These are phyloP conservation scores for Ennomos fuscantarius DNA, from an alignment of 2,888 invertebrate species.

Conservation along the genomic window DNA sequence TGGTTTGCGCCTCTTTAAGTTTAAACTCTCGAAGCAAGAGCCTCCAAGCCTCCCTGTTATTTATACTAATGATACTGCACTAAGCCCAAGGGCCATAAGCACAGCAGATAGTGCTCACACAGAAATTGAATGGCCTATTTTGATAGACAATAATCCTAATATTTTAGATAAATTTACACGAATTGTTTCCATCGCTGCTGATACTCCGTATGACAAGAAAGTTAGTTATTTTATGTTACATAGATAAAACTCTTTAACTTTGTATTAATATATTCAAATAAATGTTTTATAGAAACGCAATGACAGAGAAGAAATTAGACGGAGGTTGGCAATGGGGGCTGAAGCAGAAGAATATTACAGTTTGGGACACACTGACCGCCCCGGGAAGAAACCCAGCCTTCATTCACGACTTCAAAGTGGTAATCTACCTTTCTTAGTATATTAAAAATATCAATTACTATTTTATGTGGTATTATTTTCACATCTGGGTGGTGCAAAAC, in stretches of 20 bases:
- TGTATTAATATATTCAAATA: conserved; percentile 6
- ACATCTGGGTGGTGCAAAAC: conserved; percentile 2
- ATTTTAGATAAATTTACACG: conserved; percentile 79
- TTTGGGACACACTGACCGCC: conserved; percentile 86
- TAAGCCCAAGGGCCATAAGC: conserved; percentile 85
- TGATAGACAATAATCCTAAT: conserved; percentile 77
- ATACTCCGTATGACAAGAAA: conserved; percentile 54
- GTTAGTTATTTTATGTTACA: conserved; percentile 46
- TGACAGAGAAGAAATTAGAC: conserved; percentile 96
- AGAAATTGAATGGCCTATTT: conserved; percentile 84
- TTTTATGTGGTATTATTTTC: conserved; percentile 11
- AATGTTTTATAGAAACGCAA: conserved; percentile 90
- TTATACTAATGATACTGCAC: conserved; percentile 69
- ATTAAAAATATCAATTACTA: not conserved
- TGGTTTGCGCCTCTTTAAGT: conserved; percentile 66
- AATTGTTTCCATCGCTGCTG: conserved; percentile 67
- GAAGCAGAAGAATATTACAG: conserved; percentile 90
- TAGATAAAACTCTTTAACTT: not conserved
- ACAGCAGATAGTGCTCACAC: conserved; percentile 72
- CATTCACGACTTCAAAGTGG: conserved; percentile 95
- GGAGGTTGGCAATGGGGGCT: conserved; percentile 93
- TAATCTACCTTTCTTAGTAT: conserved; percentile 57
- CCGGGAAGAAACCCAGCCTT: conserved; percentile 93
- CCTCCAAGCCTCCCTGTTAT: conserved; percentile 48
- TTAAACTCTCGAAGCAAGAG: conserved; percentile 63